Conservation (phyloP, 1,140 invertebrate species). For the Drosophila murphyi region DNA sequence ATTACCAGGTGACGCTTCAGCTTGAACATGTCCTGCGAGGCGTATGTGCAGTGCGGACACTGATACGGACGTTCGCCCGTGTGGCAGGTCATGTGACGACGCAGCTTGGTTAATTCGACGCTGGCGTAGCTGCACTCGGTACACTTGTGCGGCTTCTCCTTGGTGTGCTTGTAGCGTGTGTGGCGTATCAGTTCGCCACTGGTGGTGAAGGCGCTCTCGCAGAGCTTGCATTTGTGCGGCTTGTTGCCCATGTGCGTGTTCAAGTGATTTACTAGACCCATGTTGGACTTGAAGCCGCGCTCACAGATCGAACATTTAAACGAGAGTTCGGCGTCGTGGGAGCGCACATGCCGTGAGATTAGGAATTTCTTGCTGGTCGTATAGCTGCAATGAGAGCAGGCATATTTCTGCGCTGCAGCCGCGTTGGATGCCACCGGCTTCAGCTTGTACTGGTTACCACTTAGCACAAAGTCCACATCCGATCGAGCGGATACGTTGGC, state of each 20-base stretch:
- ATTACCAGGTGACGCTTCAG: slow-evolving; percentile 97
- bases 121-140: slow-evolving; percentile 97
- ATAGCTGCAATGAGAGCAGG: slow-evolving; percentile 96
- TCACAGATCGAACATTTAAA: slow-evolving; percentile 97
- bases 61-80: slow-evolving; percentile 90
- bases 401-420: slow-evolving; percentile 89
- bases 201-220: slow-evolving; percentile 97
- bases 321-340: slow-evolving; percentile 96
- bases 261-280: slow-evolving; percentile 97
- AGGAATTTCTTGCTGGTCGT: slow-evolving; percentile 95
- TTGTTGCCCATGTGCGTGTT: slow-evolving; percentile 98
- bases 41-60: slow-evolving; percentile 98
- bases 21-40: slow-evolving; percentile 98
- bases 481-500: slow-evolving; percentile 85
- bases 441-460: slow-evolving; percentile 45
- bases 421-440: slow-evolving; percentile 75
- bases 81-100: slow-evolving; percentile 96
- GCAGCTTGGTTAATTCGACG: slow-evolving; percentile 96
- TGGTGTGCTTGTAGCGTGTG: slow-evolving; percentile 95
- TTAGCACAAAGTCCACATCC: slow-evolving; percentile 45
- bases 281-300: slow-evolving; percentile 96
- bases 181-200: slow-evolving; percentile 97
- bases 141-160: slow-evolving; percentile 98
- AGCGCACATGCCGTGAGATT: slow-evolving; percentile 96
- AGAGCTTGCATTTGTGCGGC: slow-evolving; percentile 97